Conservation (phyloP, 1,140 invertebrate species). For the Pogonus chalceus region DNA sequence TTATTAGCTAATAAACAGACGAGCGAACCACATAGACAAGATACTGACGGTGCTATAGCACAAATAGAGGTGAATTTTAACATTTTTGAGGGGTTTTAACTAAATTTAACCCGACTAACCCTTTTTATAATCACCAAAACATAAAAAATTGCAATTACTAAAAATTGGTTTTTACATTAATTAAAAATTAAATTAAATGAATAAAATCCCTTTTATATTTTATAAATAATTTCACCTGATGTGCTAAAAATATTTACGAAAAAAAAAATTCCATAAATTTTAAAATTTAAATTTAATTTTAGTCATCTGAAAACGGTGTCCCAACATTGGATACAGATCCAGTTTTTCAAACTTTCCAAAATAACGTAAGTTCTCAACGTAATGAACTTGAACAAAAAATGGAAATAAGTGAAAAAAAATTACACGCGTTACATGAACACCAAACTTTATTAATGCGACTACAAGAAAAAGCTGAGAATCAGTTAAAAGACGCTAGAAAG, state of each 20-base stretch:
- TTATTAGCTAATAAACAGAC: constrained; percentile 25
- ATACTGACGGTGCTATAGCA: constrained; percentile 12
- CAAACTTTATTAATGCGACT: constrained; percentile 27
- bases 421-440: constrained; percentile 29
- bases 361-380: constrained; percentile 12
- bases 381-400: constrained; percentile 28
- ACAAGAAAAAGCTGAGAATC: constrained; percentile 32
- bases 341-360: not conserved
- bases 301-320: not conserved
- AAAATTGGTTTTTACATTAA: too few species aligned
- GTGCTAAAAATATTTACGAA: not conserved
- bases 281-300: not conserved
- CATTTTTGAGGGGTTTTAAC: too few species aligned
- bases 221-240: too few species aligned
- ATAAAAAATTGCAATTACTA: not conserved
- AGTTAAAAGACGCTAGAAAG: constrained; percentile 28
- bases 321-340: not conserved
- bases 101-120: too few species aligned
- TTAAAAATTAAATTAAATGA: too few species aligned
- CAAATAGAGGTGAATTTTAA: constrained; percentile 17
- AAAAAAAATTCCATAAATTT: not conserved
- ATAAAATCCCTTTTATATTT: too few species aligned
- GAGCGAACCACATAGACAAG: not conserved
- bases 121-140: not conserved
- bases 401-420: constrained; percentile 22